Conservation (phyloP, 2,113 vertebrate genomes). For the Condylura cristata region DNA sequence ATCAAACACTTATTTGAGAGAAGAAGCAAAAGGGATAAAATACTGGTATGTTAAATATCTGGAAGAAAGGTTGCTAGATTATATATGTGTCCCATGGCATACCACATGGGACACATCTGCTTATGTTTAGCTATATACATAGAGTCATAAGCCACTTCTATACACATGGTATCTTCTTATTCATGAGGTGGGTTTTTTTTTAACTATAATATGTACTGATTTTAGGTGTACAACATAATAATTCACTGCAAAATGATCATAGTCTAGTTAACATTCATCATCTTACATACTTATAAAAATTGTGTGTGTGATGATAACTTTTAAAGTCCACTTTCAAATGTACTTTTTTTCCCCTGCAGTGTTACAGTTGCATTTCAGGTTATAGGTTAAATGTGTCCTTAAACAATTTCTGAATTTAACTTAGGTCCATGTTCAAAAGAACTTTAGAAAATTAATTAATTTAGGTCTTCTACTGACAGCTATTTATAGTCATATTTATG, state of each 20-base stretch:
- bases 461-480: not conserved
- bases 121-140: not conserved
- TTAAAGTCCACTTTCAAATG: not conserved
- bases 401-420: conserved; percentile 25
- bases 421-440: conserved; percentile 14
- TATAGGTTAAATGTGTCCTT: not conserved
- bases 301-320: not conserved
- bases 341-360: not conserved
- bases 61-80: not conserved
- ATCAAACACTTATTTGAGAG: not conserved
- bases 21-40: not conserved
- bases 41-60: not conserved
- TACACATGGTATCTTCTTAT: not conserved
- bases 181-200: not conserved
- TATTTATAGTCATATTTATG: not conserved
- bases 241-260: not conserved
- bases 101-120: not conserved
- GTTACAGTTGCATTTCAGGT: not conserved
- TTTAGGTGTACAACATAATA: not conserved
- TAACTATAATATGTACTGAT: not conserved
- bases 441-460: conserved; percentile 8
- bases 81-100: not conserved
- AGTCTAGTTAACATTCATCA: not conserved
- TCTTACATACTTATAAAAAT: not conserved
- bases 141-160: not conserved